A percentile compares a stretch with the other conserved stretches of the same genome.
Evolutionary conservation across 1,140 invertebrate species (phyloP).

Genomic region (Temnothorax nylanderi): DNA sequence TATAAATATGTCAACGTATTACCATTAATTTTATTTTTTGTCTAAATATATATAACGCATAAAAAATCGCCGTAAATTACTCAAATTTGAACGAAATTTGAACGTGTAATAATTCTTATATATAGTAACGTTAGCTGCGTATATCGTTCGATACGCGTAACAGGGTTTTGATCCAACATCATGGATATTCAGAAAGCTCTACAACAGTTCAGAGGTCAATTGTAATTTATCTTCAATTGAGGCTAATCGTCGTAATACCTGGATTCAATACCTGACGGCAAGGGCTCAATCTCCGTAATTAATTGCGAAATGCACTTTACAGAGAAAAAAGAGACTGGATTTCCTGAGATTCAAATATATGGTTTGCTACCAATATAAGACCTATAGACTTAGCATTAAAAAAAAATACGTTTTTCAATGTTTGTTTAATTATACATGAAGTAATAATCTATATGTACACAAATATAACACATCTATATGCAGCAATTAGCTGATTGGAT

Average conservation of each 20-base stretch:
- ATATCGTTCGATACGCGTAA: constrained; percentile 41
- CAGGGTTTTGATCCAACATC: constrained; percentile 58
- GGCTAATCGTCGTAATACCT: constrained; percentile 80
- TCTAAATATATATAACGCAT: background rate
- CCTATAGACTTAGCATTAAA: background rate
- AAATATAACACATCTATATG: background rate
- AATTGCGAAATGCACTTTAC: constrained; percentile 75
- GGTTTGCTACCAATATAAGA: background rate
- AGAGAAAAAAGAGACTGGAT: constrained; percentile 62
- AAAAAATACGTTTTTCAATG: background rate
- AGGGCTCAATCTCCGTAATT: constrained; percentile 71
- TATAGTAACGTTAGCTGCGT: constrained; percentile 55
- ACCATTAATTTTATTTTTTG: constrained; percentile 22
- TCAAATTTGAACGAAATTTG: constrained; percentile 22
- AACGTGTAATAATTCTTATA: constrained; percentile 63
- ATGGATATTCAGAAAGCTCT: constrained; percentile 56
- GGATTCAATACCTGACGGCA: constrained; percentile 78
- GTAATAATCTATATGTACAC: background rate
- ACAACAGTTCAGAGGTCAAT: constrained; percentile 60
- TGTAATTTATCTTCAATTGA: constrained; percentile 78
- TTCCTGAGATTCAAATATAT: constrained; percentile 29
- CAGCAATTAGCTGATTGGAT: background rate
- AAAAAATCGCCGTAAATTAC: constrained; percentile 51
- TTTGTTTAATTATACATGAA: background rate
- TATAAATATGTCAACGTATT: background rate